phyloP scores from a whole-genome alignment of 1,140 invertebrate species.

The Drosophila pseudoananassae region DNA sequence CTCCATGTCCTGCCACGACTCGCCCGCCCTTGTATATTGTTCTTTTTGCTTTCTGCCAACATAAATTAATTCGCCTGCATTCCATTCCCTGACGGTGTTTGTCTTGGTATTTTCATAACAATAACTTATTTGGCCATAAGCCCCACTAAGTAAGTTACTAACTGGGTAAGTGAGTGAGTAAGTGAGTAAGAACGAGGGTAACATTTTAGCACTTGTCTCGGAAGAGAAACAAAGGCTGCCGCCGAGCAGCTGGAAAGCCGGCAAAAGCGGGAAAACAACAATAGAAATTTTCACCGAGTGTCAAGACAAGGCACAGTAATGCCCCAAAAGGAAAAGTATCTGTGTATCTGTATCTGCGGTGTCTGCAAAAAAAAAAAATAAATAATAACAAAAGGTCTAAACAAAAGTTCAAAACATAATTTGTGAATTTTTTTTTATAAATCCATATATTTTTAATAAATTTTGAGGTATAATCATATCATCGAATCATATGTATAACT shows the following conservation, averaged over 20 bases:
- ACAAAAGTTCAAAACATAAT: neutral
- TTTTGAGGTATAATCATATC: no score
- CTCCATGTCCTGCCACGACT: neutral
- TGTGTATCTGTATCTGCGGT: neutral
- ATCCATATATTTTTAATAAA: no score
- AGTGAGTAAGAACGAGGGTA: slow-evolving; percentile 19
- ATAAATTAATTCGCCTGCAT: slow-evolving; percentile 51
- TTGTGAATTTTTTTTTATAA: no score
- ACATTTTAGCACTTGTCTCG: slow-evolving; percentile 62
- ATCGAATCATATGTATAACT: no score
- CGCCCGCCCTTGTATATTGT: slow-evolving; percentile 4
- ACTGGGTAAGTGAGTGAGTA: slow-evolving; percentile 59
- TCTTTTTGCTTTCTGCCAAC: slow-evolving; percentile 19
- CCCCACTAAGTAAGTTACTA: slow-evolving; percentile 57
- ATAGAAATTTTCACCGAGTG: slow-evolving; percentile 2
- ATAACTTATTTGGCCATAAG: slow-evolving; percentile 51
- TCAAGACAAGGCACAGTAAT: slow-evolving; percentile 4
- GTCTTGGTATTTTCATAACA: slow-evolving; percentile 45
- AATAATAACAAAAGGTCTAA: neutral
- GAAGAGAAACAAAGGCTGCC: slow-evolving; percentile 43
- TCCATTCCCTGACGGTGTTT: slow-evolving; percentile 18
- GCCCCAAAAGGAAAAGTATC: neutral
- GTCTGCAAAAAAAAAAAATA: neutral
- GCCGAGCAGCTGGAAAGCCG: slow-evolving; percentile 20
- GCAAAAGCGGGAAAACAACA: slow-evolving; percentile 19